phyloP scores from a whole-genome alignment of 2,888 invertebrate species.

The Scaptodrosophila latifasciaeformis region DNA sequence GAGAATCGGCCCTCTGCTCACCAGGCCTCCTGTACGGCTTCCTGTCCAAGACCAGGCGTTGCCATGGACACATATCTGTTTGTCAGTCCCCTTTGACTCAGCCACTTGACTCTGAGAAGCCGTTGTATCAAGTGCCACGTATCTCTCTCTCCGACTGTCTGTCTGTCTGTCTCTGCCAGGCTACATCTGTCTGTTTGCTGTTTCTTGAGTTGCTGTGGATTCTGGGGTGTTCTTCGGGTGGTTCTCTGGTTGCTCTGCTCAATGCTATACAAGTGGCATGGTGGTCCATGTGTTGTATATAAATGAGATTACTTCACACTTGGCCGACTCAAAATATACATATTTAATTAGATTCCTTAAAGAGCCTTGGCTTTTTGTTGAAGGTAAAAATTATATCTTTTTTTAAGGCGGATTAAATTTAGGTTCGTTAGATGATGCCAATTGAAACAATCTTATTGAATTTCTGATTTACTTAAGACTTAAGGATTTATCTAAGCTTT shows the following conservation, averaged over 20 bases:
- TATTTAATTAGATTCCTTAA: too few relatives aligned
- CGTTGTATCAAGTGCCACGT: conserved; percentile 1
- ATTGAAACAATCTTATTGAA: too few relatives aligned
- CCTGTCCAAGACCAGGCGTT: too few relatives aligned
- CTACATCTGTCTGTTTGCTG: conserved; percentile 5
- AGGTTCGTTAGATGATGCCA: too few relatives aligned
- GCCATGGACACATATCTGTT: too few relatives aligned
- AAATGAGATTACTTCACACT: conserved; percentile 66
- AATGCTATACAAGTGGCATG: not conserved
- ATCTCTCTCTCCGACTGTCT: conserved; percentile 4
- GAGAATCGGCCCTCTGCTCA: conserved; percentile 4
- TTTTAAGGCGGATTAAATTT: too few relatives aligned
- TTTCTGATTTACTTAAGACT: too few relatives aligned
- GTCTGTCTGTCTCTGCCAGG: conserved; percentile 19
- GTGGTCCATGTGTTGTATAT: conserved; percentile 35
- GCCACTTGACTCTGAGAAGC: conserved; percentile 12
- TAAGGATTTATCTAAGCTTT: too few relatives aligned
- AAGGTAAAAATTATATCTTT: too few relatives aligned
- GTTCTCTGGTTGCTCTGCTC: not conserved
- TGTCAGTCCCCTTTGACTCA: conserved; percentile 11
- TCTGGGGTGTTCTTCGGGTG: not conserved
- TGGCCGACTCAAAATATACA: conserved; percentile 39
- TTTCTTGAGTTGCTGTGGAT: conserved; percentile 1
- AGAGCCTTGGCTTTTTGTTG: too few relatives aligned
- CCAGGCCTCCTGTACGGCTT: too few relatives aligned